phyloP scores from a whole-genome alignment of 2,888 invertebrate genomes.

The Plebejus argus region DNA sequence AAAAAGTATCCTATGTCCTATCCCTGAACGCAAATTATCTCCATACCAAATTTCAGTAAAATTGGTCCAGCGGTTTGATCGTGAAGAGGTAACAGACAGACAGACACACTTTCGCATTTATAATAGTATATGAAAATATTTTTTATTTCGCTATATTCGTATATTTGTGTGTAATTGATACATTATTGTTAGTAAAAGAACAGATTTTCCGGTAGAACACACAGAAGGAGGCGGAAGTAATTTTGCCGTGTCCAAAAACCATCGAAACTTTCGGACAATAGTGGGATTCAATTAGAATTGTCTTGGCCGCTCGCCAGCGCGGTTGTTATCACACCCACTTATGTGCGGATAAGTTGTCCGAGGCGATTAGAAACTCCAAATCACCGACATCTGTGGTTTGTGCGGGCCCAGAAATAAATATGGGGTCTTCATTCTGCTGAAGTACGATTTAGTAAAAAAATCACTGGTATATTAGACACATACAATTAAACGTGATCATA shows the following conservation, averaged over 20 bases:
- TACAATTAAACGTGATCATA: no score
- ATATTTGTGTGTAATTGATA: no score
- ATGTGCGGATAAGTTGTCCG: slow-evolving; percentile 4
- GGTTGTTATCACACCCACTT: slow-evolving; percentile 19
- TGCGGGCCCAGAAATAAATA: not conserved
- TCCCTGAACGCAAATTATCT: no score
- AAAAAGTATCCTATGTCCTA: no score
- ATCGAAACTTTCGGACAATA: slow-evolving; percentile 18
- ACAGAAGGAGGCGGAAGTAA: not conserved
- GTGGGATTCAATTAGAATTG: slow-evolving; percentile 9
- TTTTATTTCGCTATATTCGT: no score
- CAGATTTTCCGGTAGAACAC: not conserved
- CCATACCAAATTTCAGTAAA: no score
- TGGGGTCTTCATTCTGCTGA: no score
- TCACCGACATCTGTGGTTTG: slow-evolving; percentile 14
- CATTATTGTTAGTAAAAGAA: not conserved
- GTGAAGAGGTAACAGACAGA: no score
- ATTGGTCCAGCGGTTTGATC: no score
- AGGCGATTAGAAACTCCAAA: slow-evolving; percentile 8
- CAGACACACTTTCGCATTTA: no score
- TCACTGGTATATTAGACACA: no score
- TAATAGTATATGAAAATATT: no score
- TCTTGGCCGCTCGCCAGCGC: not conserved
- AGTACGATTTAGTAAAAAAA: not conserved
- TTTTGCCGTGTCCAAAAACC: not conserved